Conservation (phyloP, 2,888 invertebrate genomes). For the Cheilosia urbana region DNA sequence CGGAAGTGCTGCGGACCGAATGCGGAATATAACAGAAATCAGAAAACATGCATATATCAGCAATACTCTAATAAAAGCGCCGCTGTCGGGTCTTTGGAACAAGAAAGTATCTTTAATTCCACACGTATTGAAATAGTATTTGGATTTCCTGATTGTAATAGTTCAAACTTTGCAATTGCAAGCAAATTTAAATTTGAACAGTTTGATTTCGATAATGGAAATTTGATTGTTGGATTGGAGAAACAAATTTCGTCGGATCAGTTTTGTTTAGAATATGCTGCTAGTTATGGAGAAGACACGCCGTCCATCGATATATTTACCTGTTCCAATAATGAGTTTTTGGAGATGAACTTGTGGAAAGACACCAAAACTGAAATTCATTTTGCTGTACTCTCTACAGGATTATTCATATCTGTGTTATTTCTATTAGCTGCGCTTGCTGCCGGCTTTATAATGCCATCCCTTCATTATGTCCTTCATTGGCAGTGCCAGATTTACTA, state of each 20-base stretch:
- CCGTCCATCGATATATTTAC: constrained; percentile 86
- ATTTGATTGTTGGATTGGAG: constrained; percentile 84
- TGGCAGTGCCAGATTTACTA: constrained; percentile 95
- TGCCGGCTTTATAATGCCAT: constrained; percentile 91
- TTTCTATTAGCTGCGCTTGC: constrained; percentile 92
- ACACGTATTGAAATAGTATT: constrained; percentile 60
- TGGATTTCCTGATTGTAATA: constrained; percentile 82
- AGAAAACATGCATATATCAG: constrained; percentile 83
- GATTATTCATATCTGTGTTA: constrained; percentile 91
- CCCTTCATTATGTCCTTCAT: constrained; percentile 93
- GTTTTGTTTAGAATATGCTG: constrained; percentile 78
- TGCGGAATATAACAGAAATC: constrained; percentile 86
- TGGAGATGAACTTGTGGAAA: constrained; percentile 43
- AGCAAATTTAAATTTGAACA: constrained; percentile 85
- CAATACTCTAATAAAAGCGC: constrained; percentile 29
- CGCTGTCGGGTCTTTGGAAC: constrained; percentile 77
- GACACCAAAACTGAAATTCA: constrained; percentile 84
- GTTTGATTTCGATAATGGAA: constrained; percentile 85
- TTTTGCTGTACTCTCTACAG: constrained; percentile 90
- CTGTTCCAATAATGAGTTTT: constrained; percentile 86
- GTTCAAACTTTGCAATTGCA: constrained; percentile 85
- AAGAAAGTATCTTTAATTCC: constrained; percentile 78
- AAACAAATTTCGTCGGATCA: constrained; percentile 76
- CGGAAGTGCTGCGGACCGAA: constrained; percentile 90
- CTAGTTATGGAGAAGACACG: constrained; percentile 13